A percentile compares a stretch with the other conserved stretches of the same genome.
phyloP scores from a whole-genome alignment of 1,140 invertebrate species.

The Drosophila asahinai region DNA sequence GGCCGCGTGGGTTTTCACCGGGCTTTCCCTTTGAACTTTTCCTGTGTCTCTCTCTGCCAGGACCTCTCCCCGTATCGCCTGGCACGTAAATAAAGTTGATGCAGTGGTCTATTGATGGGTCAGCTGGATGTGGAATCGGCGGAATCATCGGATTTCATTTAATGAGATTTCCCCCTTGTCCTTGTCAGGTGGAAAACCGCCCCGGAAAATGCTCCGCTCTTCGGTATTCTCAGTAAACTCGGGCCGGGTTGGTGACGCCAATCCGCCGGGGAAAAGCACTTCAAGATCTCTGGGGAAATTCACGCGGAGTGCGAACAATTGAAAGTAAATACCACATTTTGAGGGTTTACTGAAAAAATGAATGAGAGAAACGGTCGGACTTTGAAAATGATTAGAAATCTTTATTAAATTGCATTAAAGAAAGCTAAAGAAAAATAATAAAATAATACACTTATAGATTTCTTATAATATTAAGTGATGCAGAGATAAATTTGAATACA shows the following conservation, averaged over 20 bases:
- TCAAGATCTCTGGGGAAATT: constrained; percentile 27
- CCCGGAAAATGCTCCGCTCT: background rate
- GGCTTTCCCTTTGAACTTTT: constrained; percentile 32
- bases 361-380: background rate
- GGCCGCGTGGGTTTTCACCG: background rate
- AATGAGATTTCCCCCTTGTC: constrained; percentile 44
- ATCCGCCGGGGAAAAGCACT: constrained; percentile 8
- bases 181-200: constrained; percentile 19
- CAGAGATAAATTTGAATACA: too few relatives aligned
- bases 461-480: too few relatives aligned
- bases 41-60: background rate
- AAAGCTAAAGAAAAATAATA: background rate
- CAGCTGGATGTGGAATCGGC: constrained; percentile 15
- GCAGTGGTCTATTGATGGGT: constrained; percentile 43
- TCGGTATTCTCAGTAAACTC: background rate
- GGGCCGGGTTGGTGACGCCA: constrained; percentile 9
- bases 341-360: constrained; percentile 3
- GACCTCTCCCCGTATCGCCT: constrained; percentile 10
- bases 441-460: too few relatives aligned
- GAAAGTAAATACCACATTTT: constrained; percentile 26
- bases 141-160: constrained; percentile 57
- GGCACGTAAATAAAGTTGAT: constrained; percentile 43
- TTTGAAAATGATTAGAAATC: background rate
- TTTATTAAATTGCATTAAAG: background rate
- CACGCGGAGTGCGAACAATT: constrained; percentile 30